Evolutionary conservation across 2,888 invertebrate genomes (phyloP).

Genomic region (Galeruca laticollis): DNA sequence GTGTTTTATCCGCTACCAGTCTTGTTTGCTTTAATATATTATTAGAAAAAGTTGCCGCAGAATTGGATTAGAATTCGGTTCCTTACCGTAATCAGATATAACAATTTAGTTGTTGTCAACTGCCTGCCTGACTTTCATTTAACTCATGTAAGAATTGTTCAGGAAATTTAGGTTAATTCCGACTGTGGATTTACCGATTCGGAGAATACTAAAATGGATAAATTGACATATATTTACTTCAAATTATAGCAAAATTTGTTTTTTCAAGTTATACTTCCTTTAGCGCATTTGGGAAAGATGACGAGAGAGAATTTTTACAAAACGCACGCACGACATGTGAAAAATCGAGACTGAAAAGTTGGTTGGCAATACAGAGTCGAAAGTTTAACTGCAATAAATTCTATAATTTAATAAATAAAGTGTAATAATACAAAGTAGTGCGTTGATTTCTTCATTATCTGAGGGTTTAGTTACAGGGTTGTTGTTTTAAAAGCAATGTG

Average conservation of each 20-base stretch:
- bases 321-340: no score
- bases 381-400: no score
- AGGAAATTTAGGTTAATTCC: constrained; percentile 34
- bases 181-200: constrained; percentile 4
- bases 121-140: constrained; percentile 18
- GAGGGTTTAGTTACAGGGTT: no score
- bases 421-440: no score
- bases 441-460: no score
- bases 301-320: no score
- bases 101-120: constrained; percentile 39
- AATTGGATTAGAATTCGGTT: constrained; percentile 43
- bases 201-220: constrained; percentile 12
- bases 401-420: no score
- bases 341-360: no score
- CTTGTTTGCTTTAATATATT: constrained; percentile 49
- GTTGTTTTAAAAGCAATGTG: no score
- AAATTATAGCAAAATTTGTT: neutral
- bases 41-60: constrained; percentile 44
- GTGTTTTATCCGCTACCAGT: constrained; percentile 44
- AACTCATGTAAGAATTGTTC: constrained; percentile 31
- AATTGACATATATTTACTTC: no score
- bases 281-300: no score
- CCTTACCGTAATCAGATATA: constrained; percentile 40
- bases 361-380: no score
- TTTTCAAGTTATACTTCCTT: neutral